phyloP scores from a whole-genome alignment of 2,113 vertebrate species.

The Ascaphus truei region DNA sequence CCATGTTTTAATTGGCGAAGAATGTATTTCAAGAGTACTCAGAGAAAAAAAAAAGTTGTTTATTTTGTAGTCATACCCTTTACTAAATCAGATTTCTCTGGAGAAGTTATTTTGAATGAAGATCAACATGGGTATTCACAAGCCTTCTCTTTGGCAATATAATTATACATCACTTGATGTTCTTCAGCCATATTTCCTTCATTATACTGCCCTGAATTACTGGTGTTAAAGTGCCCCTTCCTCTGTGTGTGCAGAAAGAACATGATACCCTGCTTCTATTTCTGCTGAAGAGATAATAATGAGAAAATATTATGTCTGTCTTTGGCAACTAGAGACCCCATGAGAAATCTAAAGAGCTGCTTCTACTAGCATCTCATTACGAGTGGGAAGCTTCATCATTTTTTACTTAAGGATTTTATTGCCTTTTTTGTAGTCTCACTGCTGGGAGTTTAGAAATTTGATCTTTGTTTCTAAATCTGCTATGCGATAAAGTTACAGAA shows the following conservation, averaged over 20 bases:
- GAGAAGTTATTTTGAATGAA: conserved; percentile 32
- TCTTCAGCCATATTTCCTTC: conserved; percentile 36
- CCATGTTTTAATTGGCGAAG: conserved; percentile 37
- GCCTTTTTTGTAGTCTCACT: conserved; percentile 30
- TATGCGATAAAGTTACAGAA: conserved; percentile 30
- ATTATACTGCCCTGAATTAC: conserved; percentile 47
- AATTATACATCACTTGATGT: conserved; percentile 41
- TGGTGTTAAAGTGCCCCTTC: conserved; percentile 46
- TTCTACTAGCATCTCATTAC: conserved; percentile 54
- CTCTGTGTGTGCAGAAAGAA: conserved; percentile 46
- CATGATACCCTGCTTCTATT: conserved; percentile 33
- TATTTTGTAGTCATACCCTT: conserved; percentile 24
- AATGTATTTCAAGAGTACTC: conserved; percentile 10
- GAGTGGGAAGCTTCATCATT: conserved; percentile 46
- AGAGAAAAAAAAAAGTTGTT: conserved; percentile 26
- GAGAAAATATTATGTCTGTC: conserved; percentile 61
- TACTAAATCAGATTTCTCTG: conserved; percentile 44
- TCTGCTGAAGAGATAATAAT: conserved; percentile 58
- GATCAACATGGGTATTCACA: conserved; percentile 38
- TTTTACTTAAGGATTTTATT: conserved; percentile 49
- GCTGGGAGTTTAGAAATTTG: conserved; percentile 41
- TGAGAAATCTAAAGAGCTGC: conserved; percentile 55
- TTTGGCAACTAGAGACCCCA: conserved; percentile 53
- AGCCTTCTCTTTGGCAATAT: conserved; percentile 35
- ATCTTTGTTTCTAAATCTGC: conserved; percentile 27